Percentiles rank a stretch among this genome's conserved stretches.
Conservation (phyloP, 2,888 invertebrate species). For the Sphinx pinastri region DNA sequence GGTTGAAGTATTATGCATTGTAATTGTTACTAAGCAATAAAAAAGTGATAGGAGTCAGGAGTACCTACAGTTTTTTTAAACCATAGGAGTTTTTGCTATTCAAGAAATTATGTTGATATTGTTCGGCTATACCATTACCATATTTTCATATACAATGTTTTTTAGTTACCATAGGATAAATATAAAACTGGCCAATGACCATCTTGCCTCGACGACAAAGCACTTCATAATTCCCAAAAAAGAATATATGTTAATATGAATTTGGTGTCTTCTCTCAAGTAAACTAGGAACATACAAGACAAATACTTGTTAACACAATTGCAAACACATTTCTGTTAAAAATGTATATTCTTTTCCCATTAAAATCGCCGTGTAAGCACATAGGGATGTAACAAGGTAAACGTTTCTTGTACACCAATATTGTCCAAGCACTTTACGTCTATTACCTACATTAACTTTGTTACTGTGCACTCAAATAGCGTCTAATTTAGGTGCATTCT, state of each 20-base stretch:
- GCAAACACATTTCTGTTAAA: not conserved
- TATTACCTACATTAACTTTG: slow-evolving; percentile 15
- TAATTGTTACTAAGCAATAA: no score
- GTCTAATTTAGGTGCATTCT: not conserved
- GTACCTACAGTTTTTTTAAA: no score
- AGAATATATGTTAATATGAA: no score
- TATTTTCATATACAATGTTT: no score
- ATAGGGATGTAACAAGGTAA: not conserved
- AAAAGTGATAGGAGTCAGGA: no score
- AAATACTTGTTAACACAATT: not conserved
- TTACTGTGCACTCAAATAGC: not conserved
- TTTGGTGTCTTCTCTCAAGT: not conserved
- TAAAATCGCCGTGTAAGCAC: not conserved
- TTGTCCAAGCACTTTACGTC: not conserved
- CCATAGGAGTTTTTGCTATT: not conserved
- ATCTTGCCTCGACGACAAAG: no score
- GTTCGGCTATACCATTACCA: not conserved
- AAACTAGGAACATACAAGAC: not conserved
- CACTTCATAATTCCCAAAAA: no score
- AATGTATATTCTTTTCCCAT: not conserved
- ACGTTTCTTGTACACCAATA: not conserved
- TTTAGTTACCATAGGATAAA: no score
- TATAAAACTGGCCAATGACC: no score
- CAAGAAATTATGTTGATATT: not conserved
- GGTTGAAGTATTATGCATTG: not conserved